Evolutionary conservation across 2,888 invertebrate species (phyloP).

Genomic region (Pteria penguin): DNA sequence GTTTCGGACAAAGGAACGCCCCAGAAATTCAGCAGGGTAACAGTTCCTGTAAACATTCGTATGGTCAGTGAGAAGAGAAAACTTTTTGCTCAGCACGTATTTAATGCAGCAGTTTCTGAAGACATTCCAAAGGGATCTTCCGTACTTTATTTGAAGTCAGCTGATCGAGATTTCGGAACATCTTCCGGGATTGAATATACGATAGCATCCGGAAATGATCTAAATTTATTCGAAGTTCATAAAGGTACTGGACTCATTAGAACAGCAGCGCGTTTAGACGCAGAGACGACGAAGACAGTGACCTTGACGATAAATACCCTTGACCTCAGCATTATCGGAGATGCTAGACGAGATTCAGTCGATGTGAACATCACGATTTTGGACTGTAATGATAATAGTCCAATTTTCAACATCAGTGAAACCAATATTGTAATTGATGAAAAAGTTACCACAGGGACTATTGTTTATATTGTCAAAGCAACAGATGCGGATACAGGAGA

Average conservation of each 20-base stretch:
- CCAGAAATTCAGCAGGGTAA: slow-evolving; percentile 69
- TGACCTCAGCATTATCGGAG: slow-evolving; percentile 86
- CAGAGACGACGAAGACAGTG: slow-evolving; percentile 88
- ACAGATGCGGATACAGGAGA: slow-evolving; percentile 95
- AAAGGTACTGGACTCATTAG: slow-evolving; percentile 93
- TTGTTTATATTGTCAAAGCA: slow-evolving; percentile 91
- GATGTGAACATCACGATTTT: slow-evolving; percentile 90
- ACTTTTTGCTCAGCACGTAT: slow-evolving; percentile 83
- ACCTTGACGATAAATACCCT: slow-evolving; percentile 66
- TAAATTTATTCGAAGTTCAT: slow-evolving; percentile 92
- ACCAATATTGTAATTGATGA: slow-evolving; percentile 87
- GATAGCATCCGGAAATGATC: slow-evolving; percentile 90
- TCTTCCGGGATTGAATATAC: slow-evolving; percentile 92
- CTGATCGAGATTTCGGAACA: slow-evolving; percentile 82
- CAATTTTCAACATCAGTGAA: slow-evolving; percentile 86
- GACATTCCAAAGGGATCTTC: slow-evolving; percentile 93
- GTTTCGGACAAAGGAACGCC: slow-evolving; percentile 89
- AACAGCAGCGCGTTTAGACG: slow-evolving; percentile 90
- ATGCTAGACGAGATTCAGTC: slow-evolving; percentile 89
- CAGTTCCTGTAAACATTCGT: slow-evolving; percentile 89
- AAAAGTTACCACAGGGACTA: slow-evolving; percentile 91
- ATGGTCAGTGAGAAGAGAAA: slow-evolving; percentile 93
- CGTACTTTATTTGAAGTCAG: slow-evolving; percentile 83
- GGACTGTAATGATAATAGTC: slow-evolving; percentile 97
- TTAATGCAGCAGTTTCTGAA: slow-evolving; percentile 93